These are phyloP conservation scores for Plagodis pulveraria DNA, from an alignment of 2,888 invertebrate species.

Conservation along the genomic window DNA sequence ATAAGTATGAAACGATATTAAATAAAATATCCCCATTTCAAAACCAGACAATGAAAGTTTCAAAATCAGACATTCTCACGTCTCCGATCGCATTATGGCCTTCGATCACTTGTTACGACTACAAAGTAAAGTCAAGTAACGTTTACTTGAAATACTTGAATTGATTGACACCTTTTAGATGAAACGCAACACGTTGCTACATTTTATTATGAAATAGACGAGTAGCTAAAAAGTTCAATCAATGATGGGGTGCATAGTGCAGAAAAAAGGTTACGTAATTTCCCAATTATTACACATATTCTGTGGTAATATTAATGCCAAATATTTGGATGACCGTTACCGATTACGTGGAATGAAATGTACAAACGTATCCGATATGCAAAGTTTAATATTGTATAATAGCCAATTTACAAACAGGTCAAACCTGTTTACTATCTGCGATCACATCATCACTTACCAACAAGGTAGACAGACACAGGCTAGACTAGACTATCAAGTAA, in stretches of 20 bases:
- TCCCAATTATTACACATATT: no score
- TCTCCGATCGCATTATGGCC: not conserved
- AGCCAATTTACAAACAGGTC: no score
- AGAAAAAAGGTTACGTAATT: not conserved
- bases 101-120: slow-evolving; percentile 2
- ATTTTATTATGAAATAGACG: slow-evolving; percentile 33
- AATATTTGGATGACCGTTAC: no score
- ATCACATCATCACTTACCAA: no score
- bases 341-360: no score
- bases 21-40: not conserved
- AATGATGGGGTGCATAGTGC: slow-evolving; percentile 14
- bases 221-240: slow-evolving; percentile 33
- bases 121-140: slow-evolving; percentile 3
- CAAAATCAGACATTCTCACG: not conserved
- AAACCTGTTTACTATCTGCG: no score
- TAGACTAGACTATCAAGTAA: no score
- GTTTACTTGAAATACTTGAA: slow-evolving; percentile 18
- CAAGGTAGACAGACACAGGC: no score
- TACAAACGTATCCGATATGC: no score
- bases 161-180: slow-evolving; percentile 37
- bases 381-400: no score
- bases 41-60: not conserved
- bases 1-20: no score
- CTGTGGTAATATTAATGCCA: no score
- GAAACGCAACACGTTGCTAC: slow-evolving; percentile 22